Percentiles rank a stretch among this genome's conserved stretches.
Conservation (phyloP, 2,888 invertebrate genomes). For the Orthonychiurus folsomi region DNA sequence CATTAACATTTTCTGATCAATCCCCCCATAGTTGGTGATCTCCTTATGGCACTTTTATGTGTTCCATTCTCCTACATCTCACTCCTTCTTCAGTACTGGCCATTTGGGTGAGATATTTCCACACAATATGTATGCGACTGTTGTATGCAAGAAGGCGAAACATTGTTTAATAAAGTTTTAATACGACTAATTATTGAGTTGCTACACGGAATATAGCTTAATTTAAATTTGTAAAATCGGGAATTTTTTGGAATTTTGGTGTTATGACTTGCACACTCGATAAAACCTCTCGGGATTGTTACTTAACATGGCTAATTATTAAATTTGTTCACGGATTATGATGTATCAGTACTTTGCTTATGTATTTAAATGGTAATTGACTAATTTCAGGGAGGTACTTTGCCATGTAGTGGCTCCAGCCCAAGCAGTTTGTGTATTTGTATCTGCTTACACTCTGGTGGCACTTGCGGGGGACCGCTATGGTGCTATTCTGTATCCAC, state of each 20-base stretch:
- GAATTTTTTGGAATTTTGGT: too few species aligned
- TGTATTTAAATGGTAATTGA: neutral
- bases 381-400: too few species aligned
- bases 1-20: conserved; percentile 82
- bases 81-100: conserved; percentile 73
- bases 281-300: too few species aligned
- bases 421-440: conserved; percentile 44
- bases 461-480: conserved; percentile 86
- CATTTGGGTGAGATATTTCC: too few species aligned
- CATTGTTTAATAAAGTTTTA: neutral
- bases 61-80: conserved; percentile 83
- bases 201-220: too few species aligned
- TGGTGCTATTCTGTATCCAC: conserved; percentile 79
- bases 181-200: too few species aligned
- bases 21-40: conserved; percentile 67
- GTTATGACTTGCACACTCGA: too few species aligned
- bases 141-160: conserved; percentile 2
- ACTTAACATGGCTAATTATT: too few species aligned
- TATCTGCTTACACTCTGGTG: conserved; percentile 81
- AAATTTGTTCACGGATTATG: too few species aligned
- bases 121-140: conserved; percentile 61
- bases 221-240: too few species aligned
- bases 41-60: conserved; percentile 81
- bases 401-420: conserved; percentile 60
- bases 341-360: too few species aligned